phyloP scores from a whole-genome alignment of 2,113 vertebrate species.

The Hemiprocne comata region DNA sequence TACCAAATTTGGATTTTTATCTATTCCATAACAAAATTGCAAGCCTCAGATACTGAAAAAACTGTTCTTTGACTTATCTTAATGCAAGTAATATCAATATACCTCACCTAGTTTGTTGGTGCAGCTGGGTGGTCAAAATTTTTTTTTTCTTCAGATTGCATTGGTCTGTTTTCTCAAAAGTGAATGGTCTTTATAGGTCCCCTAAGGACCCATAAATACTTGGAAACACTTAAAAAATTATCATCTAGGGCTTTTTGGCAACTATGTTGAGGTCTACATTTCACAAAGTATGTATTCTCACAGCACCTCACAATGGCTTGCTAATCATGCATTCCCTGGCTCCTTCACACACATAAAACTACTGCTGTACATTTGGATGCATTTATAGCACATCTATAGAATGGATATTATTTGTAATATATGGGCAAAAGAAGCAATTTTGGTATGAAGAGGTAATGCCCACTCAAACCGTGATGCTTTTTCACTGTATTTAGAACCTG shows the following conservation, averaged over 20 bases:
- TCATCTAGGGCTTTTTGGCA: constrained; percentile 42
- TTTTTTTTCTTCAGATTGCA: constrained; percentile 36
- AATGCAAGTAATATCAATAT: not conserved
- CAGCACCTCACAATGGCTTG: not conserved
- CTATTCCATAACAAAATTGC: not conserved
- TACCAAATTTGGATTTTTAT: not conserved
- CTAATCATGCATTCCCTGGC: constrained; percentile 7
- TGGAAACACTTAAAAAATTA: constrained; percentile 41
- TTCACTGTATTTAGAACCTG: not conserved
- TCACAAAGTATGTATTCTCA: constrained; percentile 8
- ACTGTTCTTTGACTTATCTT: not conserved
- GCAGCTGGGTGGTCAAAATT: constrained; percentile 27
- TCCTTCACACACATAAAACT: constrained; percentile 4
- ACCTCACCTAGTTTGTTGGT: not conserved
- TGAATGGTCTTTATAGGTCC: not conserved
- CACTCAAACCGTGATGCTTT: not conserved
- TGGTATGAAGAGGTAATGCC: not conserved
- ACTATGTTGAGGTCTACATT: constrained; percentile 16
- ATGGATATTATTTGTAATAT: not conserved
- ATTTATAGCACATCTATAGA: not conserved
- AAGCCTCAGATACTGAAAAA: not conserved
- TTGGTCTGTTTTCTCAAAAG: constrained; percentile 36
- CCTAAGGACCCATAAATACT: constrained; percentile 37
- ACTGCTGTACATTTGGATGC: constrained; percentile 3
- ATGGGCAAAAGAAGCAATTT: not conserved